phyloP scores from a whole-genome alignment of 1,140 invertebrate genomes.

The Phenacoccus solenopsis region DNA sequence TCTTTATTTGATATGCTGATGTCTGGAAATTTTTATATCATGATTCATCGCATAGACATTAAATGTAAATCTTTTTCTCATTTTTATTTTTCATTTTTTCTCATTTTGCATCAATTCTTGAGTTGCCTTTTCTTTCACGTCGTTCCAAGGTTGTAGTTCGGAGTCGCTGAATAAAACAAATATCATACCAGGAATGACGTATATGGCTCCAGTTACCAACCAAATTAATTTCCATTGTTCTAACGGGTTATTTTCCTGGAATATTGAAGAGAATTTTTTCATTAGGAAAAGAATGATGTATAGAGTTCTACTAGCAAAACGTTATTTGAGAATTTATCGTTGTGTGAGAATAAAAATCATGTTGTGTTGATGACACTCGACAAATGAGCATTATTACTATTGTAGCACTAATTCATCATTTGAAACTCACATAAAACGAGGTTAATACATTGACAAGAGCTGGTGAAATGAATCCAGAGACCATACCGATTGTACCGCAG shows the following conservation, averaged over 20 bases:
- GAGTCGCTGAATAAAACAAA: slow-evolving; percentile 45
- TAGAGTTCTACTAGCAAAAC: neutral
- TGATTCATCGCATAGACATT: too few relatives aligned
- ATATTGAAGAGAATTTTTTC: too few relatives aligned
- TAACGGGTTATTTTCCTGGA: neutral
- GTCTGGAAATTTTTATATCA: too few relatives aligned
- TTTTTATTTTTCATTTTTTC: neutral
- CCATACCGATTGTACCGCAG: slow-evolving; percentile 38
- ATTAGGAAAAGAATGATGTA: too few relatives aligned
- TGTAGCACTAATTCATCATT: too few relatives aligned
- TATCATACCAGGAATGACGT: slow-evolving; percentile 38
- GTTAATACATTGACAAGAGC: slow-evolving; percentile 8
- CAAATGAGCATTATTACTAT: too few relatives aligned
- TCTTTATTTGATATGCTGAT: too few relatives aligned
- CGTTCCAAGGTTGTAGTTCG: slow-evolving; percentile 49
- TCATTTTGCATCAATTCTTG: neutral
- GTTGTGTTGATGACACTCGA: too few relatives aligned
- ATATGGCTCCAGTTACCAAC: slow-evolving; percentile 37
- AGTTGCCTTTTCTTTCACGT: neutral
- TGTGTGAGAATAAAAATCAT: too few relatives aligned
- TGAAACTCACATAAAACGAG: slow-evolving; percentile 17
- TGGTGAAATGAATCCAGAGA: slow-evolving; percentile 32
- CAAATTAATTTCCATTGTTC: slow-evolving; percentile 7
- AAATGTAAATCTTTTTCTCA: too few relatives aligned
- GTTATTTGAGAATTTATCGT: neutral